phyloP scores from a whole-genome alignment of 2,797 vertebrate genomes.

The Alauda arvensis region DNA sequence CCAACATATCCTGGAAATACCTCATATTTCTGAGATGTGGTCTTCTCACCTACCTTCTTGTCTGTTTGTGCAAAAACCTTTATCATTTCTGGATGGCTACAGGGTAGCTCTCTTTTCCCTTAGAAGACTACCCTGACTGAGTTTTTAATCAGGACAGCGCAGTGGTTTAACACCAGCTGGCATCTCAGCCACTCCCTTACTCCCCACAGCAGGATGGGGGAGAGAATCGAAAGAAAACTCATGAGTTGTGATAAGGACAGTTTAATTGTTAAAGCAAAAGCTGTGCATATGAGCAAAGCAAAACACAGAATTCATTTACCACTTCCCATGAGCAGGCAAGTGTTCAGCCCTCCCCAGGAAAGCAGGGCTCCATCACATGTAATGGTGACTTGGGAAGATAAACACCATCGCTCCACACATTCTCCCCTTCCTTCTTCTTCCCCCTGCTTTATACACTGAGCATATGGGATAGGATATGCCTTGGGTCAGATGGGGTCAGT shows the following conservation, averaged over 20 bases:
- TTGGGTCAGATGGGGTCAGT: background rate
- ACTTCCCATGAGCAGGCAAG: background rate
- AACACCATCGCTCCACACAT: fast-evolving
- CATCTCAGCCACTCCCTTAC: background rate
- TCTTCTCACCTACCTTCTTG: background rate
- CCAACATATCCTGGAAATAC: background rate
- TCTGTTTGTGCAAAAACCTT: background rate
- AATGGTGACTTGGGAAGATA: background rate
- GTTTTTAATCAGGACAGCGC: background rate
- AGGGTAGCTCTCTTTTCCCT: background rate
- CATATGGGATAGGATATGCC: background rate
- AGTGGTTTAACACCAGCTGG: background rate
- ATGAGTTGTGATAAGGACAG: background rate
- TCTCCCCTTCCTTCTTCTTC: background rate
- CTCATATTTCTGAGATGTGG: background rate
- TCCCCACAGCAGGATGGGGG: fast-evolving
- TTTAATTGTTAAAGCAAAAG: background rate
- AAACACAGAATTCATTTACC: background rate
- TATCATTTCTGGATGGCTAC: background rate
- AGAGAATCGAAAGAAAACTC: background rate
- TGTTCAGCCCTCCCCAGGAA: background rate
- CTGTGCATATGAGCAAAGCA: fast-evolving
- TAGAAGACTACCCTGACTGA: background rate
- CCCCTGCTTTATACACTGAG: background rate
- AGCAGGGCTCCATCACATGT: background rate